Conservation (phyloP, 2,888 invertebrate species). For the Xanthorhoe designata region DNA sequence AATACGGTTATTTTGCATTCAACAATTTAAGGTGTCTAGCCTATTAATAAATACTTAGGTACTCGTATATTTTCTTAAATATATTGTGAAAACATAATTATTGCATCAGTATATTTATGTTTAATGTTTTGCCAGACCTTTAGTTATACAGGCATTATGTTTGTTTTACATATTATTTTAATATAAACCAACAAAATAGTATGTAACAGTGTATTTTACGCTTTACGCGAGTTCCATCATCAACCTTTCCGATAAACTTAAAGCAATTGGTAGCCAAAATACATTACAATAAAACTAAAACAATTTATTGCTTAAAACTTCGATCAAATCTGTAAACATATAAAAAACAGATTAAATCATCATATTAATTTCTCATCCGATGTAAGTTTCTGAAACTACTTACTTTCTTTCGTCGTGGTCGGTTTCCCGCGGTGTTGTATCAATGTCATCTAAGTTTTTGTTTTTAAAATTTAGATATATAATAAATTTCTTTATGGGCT, state of each 20-base stretch:
- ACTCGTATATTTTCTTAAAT: not conserved
- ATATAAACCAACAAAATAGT: constrained; percentile 2
- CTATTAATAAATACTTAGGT: not conserved
- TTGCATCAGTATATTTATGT: too few relatives aligned
- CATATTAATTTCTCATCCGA: constrained; percentile 39
- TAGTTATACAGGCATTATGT: too few relatives aligned
- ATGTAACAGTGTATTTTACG: not conserved
- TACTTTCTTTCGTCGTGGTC: constrained; percentile 20
- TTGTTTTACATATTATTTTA: not conserved
- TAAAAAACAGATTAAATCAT: constrained; percentile 39
- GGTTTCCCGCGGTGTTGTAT: constrained; percentile 58
- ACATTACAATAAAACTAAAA: constrained; percentile 12
- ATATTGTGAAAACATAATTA: too few relatives aligned
- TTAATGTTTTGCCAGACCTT: not conserved
- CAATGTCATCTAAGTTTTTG: constrained; percentile 51
- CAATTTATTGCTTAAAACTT: constrained; percentile 17
- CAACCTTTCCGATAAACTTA: not conserved
- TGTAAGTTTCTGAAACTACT: constrained; percentile 21
- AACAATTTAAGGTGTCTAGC: not conserved
- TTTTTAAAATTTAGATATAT: constrained; percentile 57
- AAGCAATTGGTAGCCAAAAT: constrained; percentile 10
- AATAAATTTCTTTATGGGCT: constrained; percentile 45
- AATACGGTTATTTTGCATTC: not conserved
- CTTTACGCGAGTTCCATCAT: not conserved
- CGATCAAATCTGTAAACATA: constrained; percentile 27